Conservation (phyloP, 53 echinoderm and acorn worm species). For the Crossaster papposus region DNA sequence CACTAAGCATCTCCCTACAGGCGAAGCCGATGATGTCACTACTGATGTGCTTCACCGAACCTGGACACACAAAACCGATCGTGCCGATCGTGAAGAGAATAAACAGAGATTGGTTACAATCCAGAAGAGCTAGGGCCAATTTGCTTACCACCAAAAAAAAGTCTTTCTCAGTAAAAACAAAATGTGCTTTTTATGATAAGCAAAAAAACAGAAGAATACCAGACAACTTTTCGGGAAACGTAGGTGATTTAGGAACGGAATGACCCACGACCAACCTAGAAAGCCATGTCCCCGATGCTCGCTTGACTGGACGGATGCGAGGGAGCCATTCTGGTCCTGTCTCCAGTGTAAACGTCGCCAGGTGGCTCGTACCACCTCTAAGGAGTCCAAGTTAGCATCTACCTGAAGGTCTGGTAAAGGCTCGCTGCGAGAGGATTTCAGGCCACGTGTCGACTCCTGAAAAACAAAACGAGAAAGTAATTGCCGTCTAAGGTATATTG, state of each 20-base stretch:
- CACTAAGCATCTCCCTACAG: constrained; percentile 75
- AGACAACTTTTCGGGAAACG: too few species aligned
- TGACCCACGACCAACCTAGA: constrained; percentile 15
- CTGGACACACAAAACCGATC: constrained; percentile 35
- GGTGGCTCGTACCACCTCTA: constrained; percentile 63
- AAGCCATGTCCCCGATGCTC: constrained; percentile 22
- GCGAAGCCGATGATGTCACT: constrained; percentile 80
- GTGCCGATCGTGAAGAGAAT: too few species aligned
- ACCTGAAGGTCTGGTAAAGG: constrained; percentile 54
- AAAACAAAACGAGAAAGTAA: neutral
- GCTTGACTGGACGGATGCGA: constrained; percentile 2
- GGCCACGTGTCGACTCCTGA: constrained; percentile 45
- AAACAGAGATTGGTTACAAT: neutral
- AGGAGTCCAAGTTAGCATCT: constrained; percentile 40
- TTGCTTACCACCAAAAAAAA: too few species aligned
- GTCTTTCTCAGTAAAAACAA: too few species aligned
- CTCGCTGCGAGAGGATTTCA: constrained; percentile 63
- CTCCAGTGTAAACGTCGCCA: constrained; percentile 67
- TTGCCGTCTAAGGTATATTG: neutral
- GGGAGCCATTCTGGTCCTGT: constrained; percentile 42
- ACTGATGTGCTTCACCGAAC: constrained; percentile 69
- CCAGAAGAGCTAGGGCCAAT: too few species aligned
- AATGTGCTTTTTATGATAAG: too few species aligned
- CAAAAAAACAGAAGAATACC: too few species aligned
- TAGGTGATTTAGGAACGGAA: too few species aligned